phyloP scores from a whole-genome alignment of 2,797 vertebrate species.

The Petrocephalus schoutedeni region DNA sequence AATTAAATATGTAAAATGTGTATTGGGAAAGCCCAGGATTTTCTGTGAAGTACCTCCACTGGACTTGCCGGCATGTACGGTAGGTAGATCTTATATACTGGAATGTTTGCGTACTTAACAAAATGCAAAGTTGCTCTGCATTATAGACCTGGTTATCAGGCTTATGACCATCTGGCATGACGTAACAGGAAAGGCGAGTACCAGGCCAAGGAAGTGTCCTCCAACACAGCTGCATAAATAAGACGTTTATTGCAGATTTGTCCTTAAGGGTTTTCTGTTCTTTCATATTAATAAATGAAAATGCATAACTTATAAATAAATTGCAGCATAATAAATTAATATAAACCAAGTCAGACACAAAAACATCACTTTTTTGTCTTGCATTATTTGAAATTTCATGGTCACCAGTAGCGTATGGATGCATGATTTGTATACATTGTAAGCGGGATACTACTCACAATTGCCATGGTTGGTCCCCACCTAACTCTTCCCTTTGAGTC shows the following conservation, averaged over 20 bases:
- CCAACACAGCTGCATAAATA: neutral
- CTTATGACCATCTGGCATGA: neutral
- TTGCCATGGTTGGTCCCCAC: too few species aligned
- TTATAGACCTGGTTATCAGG: neutral
- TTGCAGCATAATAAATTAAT: neutral
- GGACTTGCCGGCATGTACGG: neutral
- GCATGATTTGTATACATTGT: neutral
- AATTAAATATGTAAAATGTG: neutral
- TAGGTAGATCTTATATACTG: neutral
- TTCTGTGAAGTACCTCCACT: neutral
- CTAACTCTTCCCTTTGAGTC: too few species aligned
- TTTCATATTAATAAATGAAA: constrained; percentile 1
- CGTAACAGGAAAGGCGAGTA: neutral
- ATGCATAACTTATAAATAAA: constrained; percentile 10
- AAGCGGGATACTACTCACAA: neutral
- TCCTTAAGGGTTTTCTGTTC: constrained; percentile 1
- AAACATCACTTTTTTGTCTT: neutral
- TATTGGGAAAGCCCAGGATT: neutral
- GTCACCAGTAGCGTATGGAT: neutral
- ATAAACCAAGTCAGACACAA: neutral
- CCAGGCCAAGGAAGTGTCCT: neutral
- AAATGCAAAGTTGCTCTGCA: neutral
- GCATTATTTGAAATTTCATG: neutral
- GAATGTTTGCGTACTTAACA: neutral
- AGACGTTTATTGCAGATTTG: neutral